Percentiles rank a stretch among this genome's conserved stretches.
These are phyloP conservation scores for Zoroaster sp. DNA, from an alignment of 53 echinoderm and acorn worm species.

Conservation along the genomic window DNA sequence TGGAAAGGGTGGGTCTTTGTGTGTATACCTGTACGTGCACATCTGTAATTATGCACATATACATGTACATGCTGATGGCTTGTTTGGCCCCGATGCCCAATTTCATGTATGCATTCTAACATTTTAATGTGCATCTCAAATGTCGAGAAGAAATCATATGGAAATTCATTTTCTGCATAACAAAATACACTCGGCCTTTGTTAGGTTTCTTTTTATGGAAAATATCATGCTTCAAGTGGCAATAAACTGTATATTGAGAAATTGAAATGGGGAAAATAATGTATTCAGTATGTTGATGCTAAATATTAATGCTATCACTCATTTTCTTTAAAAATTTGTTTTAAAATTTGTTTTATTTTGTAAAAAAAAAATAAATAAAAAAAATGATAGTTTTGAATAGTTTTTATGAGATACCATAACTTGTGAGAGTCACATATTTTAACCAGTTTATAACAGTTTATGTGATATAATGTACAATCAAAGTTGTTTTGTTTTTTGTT, in stretches of 20 bases:
- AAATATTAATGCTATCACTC: not conserved
- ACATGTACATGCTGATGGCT: not conserved
- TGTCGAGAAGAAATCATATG: not conserved
- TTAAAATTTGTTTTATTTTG: too few relatives aligned
- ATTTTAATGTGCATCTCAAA: not conserved
- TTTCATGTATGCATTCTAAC: not conserved
- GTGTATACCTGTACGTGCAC: not conserved
- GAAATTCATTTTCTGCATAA: not conserved
- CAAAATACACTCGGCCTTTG: not conserved
- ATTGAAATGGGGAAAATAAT: not conserved
- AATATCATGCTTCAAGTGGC: not conserved
- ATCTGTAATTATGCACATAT: not conserved
- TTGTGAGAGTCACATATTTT: too few relatives aligned
- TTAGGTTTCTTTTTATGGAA: not conserved
- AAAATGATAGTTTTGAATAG: too few relatives aligned
- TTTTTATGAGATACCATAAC: too few relatives aligned
- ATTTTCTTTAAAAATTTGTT: too few relatives aligned
- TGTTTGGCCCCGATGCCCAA: not conserved
- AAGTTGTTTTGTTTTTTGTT: too few relatives aligned
- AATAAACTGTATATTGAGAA: not conserved
- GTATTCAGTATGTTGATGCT: not conserved
- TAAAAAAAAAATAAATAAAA: too few relatives aligned
- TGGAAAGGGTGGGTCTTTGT: too few relatives aligned
- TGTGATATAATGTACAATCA: too few relatives aligned
- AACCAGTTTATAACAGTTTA: too few relatives aligned